These are phyloP conservation scores for Rapana venosa DNA, from an alignment of 2,888 invertebrate genomes.

Conservation along the genomic window DNA sequence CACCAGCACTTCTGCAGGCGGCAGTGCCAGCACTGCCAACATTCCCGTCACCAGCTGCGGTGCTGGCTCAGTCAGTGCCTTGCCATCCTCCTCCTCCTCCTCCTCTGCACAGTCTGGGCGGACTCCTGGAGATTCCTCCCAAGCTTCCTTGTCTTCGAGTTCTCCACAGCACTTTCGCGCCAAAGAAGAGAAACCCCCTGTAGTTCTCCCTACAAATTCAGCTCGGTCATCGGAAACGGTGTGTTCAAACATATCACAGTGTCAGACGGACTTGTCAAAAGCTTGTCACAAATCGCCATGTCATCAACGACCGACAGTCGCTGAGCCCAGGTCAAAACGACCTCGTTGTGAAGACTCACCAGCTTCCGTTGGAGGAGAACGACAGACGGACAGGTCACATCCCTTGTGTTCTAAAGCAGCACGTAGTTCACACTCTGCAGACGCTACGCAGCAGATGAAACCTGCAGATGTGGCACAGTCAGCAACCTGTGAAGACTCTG, in stretches of 20 bases:
- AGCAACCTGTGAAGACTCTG: neutral
- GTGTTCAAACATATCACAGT: conserved; percentile 15
- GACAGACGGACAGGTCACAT: neutral
- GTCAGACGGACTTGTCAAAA: neutral
- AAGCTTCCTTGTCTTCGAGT: neutral
- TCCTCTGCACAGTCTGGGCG: neutral
- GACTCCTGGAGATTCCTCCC: neutral
- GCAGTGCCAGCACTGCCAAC: neutral
- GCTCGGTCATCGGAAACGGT: neutral
- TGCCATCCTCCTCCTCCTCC: neutral
- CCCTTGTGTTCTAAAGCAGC: neutral
- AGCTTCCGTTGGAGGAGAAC: neutral
- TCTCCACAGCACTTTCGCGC: neutral
- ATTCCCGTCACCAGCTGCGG: neutral
- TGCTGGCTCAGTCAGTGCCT: too few species aligned
- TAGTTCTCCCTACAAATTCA: neutral
- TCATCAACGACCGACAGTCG: neutral
- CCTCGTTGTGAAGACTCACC: neutral
- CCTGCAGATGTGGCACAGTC: neutral
- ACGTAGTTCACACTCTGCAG: neutral
- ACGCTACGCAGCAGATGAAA: neutral
- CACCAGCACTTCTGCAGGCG: neutral
- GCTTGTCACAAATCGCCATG: neutral
- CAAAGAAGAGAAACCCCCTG: neutral
- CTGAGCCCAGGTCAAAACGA: neutral